phyloP scores from a whole-genome alignment of 1,140 invertebrate genomes.

The Lamellibrachia luymesi region DNA sequence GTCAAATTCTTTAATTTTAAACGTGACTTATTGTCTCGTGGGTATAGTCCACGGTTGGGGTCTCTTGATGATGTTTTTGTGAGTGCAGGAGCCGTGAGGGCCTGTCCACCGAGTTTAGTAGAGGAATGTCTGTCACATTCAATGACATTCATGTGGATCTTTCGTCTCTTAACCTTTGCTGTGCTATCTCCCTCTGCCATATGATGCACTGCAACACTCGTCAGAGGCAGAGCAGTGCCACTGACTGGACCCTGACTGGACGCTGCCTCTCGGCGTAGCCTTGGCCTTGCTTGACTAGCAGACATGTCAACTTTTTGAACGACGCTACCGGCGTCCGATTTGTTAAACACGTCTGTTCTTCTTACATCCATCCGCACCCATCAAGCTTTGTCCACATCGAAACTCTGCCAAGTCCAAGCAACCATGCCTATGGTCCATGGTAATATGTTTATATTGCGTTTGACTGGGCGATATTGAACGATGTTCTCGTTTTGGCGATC shows the following conservation, averaged over 20 bases:
- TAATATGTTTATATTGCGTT: background rate
- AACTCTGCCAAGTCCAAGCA: background rate
- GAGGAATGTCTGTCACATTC: constrained; percentile 25
- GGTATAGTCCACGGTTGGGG: constrained; percentile 33
- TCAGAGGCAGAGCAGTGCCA: background rate
- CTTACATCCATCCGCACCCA: background rate
- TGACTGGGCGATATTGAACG: background rate
- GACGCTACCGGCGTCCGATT: background rate
- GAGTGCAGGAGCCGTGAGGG: constrained; percentile 21
- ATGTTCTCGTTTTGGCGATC: background rate
- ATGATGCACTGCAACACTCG: background rate
- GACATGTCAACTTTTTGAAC: background rate
- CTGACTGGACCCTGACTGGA: background rate
- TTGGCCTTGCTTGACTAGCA: background rate
- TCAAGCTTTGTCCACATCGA: background rate
- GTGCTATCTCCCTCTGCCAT: background rate
- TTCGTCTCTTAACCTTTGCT: constrained; percentile 20
- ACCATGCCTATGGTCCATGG: background rate
- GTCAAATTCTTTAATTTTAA: background rate
- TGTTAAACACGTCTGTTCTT: background rate
- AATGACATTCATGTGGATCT: constrained; percentile 28
- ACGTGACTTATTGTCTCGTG: constrained; percentile 6
- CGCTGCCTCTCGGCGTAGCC: background rate
- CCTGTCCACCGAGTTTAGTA: constrained; percentile 12
- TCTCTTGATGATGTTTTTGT: constrained; percentile 24